These are phyloP conservation scores for Etheostoma cragini DNA, from an alignment of 2,113 vertebrate species.

Conservation along the genomic window DNA sequence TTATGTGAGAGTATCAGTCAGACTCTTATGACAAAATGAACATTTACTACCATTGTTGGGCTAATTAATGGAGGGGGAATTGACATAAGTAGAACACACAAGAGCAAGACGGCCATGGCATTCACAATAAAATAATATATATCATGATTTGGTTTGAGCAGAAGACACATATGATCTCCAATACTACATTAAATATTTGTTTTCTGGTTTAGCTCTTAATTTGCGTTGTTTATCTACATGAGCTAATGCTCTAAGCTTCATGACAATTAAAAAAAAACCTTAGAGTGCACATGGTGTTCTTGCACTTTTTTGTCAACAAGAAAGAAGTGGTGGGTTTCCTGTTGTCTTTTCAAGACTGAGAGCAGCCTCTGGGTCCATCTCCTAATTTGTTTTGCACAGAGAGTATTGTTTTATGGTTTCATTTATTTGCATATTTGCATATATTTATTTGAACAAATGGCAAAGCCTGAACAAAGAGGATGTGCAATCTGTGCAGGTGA, in stretches of 20 bases:
- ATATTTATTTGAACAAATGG: slow-evolving; percentile 11
- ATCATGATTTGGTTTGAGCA: neutral
- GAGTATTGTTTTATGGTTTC: slow-evolving; percentile 20
- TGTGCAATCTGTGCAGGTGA: slow-evolving; percentile 34
- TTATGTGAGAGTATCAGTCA: neutral
- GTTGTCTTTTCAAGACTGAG: neutral
- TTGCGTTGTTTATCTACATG: neutral
- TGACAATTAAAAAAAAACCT: no score
- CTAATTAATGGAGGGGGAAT: neutral
- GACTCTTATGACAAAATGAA: neutral
- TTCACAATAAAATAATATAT: neutral
- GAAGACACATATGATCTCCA: neutral
- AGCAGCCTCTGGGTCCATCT: slow-evolving; percentile 14
- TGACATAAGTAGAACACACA: neutral
- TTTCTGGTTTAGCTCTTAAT: neutral
- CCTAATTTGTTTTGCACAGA: slow-evolving; percentile 7
- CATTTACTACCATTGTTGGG: neutral
- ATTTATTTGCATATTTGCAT: slow-evolving; percentile 22
- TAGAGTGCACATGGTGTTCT: neutral
- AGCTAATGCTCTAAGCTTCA: neutral
- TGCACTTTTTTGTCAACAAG: neutral
- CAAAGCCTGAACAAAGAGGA: slow-evolving; percentile 12
- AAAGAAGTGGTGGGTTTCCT: neutral
- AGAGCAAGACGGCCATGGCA: no score
- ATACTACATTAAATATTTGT: neutral